Evolutionary conservation across 1,140 invertebrate genomes (phyloP).

Genomic region (Araneus ventricosus): DNA sequence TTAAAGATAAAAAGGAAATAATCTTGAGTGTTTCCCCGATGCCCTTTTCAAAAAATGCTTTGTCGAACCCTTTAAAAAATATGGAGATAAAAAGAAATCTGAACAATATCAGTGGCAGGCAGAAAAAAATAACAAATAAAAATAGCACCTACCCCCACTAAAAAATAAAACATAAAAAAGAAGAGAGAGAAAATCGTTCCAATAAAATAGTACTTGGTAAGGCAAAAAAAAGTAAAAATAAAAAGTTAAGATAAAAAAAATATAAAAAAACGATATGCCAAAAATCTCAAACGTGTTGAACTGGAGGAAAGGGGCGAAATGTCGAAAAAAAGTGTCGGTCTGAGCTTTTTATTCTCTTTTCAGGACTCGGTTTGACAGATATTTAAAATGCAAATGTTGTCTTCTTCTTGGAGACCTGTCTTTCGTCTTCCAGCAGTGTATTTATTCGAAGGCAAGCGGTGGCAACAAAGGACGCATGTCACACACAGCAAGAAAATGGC

Average conservation of each 20-base stretch:
- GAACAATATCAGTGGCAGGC: conserved; percentile 51
- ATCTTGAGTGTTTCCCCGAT: background rate
- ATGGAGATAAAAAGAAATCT: conserved; percentile 43
- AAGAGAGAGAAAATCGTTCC: conserved; percentile 27
- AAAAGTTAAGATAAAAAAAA: conserved; percentile 33
- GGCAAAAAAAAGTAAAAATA: background rate
- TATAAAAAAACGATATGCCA: conserved; percentile 55
- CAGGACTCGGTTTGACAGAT: conserved; percentile 72
- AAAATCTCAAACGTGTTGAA: conserved; percentile 75
- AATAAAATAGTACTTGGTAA: conserved; percentile 62
- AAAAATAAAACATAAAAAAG: conserved; percentile 1
- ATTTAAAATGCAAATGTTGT: conserved; percentile 76
- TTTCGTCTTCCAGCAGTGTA: conserved; percentile 73
- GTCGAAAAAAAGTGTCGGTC: conserved; percentile 50
- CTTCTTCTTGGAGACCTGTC: conserved; percentile 70
- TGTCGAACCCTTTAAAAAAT: conserved; percentile 9
- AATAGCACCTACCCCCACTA: background rate
- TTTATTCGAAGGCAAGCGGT: conserved; percentile 74
- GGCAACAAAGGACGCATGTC: conserved; percentile 74
- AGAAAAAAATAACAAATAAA: conserved; percentile 38
- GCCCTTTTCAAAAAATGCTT: background rate
- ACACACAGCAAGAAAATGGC: conserved; percentile 56
- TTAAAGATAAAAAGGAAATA: background rate
- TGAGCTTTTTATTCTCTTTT: conserved; percentile 74
- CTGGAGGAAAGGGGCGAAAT: conserved; percentile 43